Conservation (phyloP, 2,797 vertebrate genomes). For the Emys orbicularis region DNA sequence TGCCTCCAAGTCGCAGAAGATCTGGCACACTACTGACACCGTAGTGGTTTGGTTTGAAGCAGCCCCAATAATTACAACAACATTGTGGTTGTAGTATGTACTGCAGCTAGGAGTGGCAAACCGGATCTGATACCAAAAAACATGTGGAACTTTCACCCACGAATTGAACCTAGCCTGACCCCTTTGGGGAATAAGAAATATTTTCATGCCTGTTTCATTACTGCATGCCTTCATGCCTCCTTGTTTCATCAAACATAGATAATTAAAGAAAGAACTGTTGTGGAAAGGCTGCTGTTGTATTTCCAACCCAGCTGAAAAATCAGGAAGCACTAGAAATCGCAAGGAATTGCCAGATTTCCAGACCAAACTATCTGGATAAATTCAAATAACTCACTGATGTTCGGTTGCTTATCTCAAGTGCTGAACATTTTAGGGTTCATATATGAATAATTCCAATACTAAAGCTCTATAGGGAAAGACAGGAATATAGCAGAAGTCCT, state of each 20-base stretch:
- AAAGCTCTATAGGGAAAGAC: background rate
- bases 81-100: background rate
- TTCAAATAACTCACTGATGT: background rate
- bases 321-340: background rate
- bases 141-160: background rate
- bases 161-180: background rate
- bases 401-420: background rate
- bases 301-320: background rate
- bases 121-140: background rate
- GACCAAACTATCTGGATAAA: background rate
- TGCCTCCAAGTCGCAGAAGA: too few species aligned
- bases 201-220: constrained; percentile 17
- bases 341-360: background rate
- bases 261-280: constrained; percentile 7
- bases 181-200: background rate
- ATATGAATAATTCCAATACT: background rate
- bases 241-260: background rate
- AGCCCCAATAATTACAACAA: too few species aligned
- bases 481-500: background rate
- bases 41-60: too few species aligned
- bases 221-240: background rate
- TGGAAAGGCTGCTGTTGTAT: background rate
- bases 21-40: too few species aligned
- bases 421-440: background rate
- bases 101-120: background rate